phyloP scores from a whole-genome alignment of 2,797 vertebrate genomes.

The Crocidura indochinensis region DNA sequence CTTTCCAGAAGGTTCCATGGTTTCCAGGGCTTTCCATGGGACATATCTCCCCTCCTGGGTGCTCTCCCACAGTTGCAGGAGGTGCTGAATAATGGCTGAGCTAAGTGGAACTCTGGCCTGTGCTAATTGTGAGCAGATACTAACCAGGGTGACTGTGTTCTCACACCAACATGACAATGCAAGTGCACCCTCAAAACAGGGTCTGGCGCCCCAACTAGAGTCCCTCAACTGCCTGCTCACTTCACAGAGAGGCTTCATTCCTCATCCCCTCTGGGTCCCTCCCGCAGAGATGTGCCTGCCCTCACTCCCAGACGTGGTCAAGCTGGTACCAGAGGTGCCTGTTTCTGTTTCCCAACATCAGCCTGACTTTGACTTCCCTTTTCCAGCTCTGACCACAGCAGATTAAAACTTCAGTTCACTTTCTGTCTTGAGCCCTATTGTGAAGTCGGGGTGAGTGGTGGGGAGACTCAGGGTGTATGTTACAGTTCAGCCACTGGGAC shows the following conservation, averaged over 20 bases:
- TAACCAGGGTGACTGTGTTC: neutral
- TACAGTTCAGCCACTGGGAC: neutral
- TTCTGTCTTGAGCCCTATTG: conserved; percentile 12
- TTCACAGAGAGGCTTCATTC: neutral
- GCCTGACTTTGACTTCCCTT: neutral
- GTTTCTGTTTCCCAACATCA: neutral
- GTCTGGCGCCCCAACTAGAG: too few species aligned
- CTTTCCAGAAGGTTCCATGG: neutral
- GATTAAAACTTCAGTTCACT: conserved; percentile 36
- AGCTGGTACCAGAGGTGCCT: neutral
- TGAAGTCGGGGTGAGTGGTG: neutral
- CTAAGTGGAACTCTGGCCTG: neutral
- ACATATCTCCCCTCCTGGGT: neutral
- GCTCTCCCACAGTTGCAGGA: neutral
- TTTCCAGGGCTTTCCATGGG: neutral
- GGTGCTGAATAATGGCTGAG: too few species aligned
- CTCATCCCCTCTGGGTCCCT: conserved; percentile 30
- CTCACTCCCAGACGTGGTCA: neutral
- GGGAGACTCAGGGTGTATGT: too few species aligned
- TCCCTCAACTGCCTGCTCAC: neutral
- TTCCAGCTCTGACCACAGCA: neutral
- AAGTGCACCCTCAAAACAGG: neutral
- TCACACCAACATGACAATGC: neutral
- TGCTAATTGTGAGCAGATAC: neutral
- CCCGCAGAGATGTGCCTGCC: neutral